These are phyloP conservation scores for Caprella mutica DNA, from an alignment of 2,888 invertebrate genomes.

Conservation along the genomic window DNA sequence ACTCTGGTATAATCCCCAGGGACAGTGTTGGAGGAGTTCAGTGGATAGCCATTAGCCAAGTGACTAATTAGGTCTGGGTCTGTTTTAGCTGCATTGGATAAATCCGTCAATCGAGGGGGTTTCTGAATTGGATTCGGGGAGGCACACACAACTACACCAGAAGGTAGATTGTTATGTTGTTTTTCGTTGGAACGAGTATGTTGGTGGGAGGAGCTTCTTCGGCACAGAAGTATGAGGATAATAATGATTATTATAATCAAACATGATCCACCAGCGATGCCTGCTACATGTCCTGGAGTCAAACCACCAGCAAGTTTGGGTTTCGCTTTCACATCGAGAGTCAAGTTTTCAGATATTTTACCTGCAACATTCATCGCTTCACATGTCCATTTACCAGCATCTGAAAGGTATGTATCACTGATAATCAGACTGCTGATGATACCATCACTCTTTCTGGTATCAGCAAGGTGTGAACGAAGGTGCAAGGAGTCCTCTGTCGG, in stretches of 20 bases:
- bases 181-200: conserved; percentile 17
- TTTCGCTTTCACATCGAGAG: conserved; percentile 46
- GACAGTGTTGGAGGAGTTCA: conserved; percentile 6
- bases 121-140: conserved; percentile 33
- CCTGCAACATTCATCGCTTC: conserved; percentile 77
- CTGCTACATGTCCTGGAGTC: conserved; percentile 29
- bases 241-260: conserved; percentile 18
- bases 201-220: conserved; percentile 18
- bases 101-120: conserved; percentile 30
- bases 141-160: conserved; percentile 12
- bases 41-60: conserved; percentile 26
- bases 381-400: conserved; percentile 76
- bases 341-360: conserved; percentile 63
- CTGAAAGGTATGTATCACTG: conserved; percentile 61
- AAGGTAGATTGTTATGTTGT: conserved; percentile 16
- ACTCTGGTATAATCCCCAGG: conserved; percentile 30
- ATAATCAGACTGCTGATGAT: conserved; percentile 65
- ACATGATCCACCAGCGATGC: conserved; percentile 26
- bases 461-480: conserved; percentile 18
- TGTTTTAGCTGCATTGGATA: conserved; percentile 18
- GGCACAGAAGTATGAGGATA: conserved; percentile 16
- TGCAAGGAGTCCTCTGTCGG: conserved; percentile 19
- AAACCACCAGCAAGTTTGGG: conserved; percentile 19
- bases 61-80: conserved; percentile 31
- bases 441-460: conserved; percentile 17